Base-by-base conservation (phyloP, 2,888 invertebrate genomes). In the Perdita meconis region DNA sequence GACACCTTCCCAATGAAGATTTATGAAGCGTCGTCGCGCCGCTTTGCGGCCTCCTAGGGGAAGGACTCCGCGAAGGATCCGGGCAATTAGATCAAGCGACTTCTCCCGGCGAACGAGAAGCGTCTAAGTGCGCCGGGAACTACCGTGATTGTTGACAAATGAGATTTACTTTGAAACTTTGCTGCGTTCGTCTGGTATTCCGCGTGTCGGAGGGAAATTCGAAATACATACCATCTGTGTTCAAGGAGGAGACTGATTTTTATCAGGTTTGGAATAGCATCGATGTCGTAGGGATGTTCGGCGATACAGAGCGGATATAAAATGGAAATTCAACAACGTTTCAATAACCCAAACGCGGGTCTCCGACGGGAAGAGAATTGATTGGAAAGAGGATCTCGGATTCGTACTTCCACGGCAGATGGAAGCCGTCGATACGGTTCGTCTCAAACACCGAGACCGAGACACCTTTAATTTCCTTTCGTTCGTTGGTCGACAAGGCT, bases 1-100 rank as follows among this genome's bases (percentile, higher is more conserved):
- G 73, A 69, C 69, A 73, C 61, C 61, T 50, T 40, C 55, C 69
- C 51, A 61, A 61, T 61, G 55, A 61, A 73, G 73, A 73, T 73
- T 73, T 73, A 73, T 63, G 73, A 34, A 64, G 12, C 22, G 56
- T 12, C 59, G 16, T 2, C n/a, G n/a, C n/a, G n/a, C n/a, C n/a
- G n/a, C n/a, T n/a, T n/a, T n/a, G n/a, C n/a, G n/a, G n/a, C n/a
- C n/a, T n/a, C n/a, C n/a, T n/a, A n/a, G n/a, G n/a, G n/a, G n/a
- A n/a, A n/a, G n/a, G n/a, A n/a, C n/a, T n/a, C n/a, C n/a, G n/a
- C n/a, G n/a, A n/a, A n/a, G n/a, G n/a, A n/a, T n/a, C n/a, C n/a
- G n/a, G n/a, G n/a, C n/a, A n/a, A n/a, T n/a, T n/a, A n/a, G n/a
- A n/a, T n/a, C n/a, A n/a, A n/a, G n/a, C n/a, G n/a, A n/a, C n/a